Percentiles rank a stretch among this genome's conserved stretches.
These are phyloP conservation scores for Butorides virescens DNA, from an alignment of 2,113 vertebrate genomes.

Conservation along the genomic window DNA sequence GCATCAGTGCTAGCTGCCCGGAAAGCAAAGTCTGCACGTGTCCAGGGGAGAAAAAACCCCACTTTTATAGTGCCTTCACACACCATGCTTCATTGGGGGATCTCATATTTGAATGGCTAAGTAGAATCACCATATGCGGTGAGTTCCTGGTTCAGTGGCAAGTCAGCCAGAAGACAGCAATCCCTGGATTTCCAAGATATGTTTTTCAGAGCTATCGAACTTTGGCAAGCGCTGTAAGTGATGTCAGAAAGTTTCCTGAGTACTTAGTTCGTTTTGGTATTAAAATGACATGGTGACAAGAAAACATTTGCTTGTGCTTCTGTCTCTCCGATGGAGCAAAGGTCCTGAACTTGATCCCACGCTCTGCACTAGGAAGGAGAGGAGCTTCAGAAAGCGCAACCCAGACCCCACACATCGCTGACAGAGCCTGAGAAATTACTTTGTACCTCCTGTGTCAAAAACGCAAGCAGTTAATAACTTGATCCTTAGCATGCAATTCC, in stretches of 20 bases:
- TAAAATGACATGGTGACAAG: not conserved
- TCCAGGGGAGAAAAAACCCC: not conserved
- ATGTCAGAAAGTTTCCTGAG: not conserved
- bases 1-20: not conserved
- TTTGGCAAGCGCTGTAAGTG: not conserved
- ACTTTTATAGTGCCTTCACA: not conserved
- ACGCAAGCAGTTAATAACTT: not conserved
- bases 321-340: not conserved
- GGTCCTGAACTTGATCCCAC: not conserved
- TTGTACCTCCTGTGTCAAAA: not conserved
- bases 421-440: not conserved
- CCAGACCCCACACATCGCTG: not conserved
- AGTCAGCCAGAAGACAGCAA: not conserved
- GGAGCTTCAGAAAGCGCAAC: not conserved
- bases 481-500: not conserved
- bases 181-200: not conserved
- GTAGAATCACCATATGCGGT: fast-evolving
- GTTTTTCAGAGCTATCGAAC: not conserved
- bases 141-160: not conserved
- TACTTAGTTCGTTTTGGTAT: not conserved
- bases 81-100: fast-evolving
- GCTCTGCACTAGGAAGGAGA: not conserved
- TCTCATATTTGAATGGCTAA: not conserved
- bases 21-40: not conserved
- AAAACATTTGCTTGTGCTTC: not conserved